These are phyloP conservation scores for Siniperca chuatsi DNA, from an alignment of 2,113 vertebrate species.

Conservation along the genomic window DNA sequence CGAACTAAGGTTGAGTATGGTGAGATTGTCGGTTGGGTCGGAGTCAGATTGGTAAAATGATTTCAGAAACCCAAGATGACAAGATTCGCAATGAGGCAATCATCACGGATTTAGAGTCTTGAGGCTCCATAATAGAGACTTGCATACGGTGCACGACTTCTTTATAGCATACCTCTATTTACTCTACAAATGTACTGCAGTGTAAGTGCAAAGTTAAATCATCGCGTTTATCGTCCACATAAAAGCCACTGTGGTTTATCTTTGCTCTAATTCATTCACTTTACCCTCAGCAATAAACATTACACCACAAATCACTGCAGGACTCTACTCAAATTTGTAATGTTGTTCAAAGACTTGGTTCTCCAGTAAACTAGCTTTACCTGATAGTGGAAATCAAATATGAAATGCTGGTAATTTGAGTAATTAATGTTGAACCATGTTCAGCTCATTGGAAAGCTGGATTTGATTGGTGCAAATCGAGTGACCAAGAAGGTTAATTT, in stretches of 20 bases:
- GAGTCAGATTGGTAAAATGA: not conserved
- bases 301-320: not conserved
- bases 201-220: not conserved
- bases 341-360: not conserved
- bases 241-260: not conserved
- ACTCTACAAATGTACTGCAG: not conserved
- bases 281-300: not conserved
- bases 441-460: not conserved
- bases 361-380: not conserved
- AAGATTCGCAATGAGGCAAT: not conserved
- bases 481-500: not conserved
- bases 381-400: not conserved
- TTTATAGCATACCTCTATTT: not conserved
- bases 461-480: not conserved
- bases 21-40: not conserved
- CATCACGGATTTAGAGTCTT: not conserved
- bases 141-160: not conserved
- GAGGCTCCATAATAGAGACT: not conserved
- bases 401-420: not conserved
- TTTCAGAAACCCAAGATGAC: not conserved
- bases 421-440: not conserved
- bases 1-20: not conserved
- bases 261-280: conserved; percentile 1
- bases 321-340: not conserved
- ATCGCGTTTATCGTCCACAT: not conserved